These are phyloP conservation scores for Bactericera cockerelli DNA, from an alignment of 1,140 invertebrate species.

Conservation along the genomic window DNA sequence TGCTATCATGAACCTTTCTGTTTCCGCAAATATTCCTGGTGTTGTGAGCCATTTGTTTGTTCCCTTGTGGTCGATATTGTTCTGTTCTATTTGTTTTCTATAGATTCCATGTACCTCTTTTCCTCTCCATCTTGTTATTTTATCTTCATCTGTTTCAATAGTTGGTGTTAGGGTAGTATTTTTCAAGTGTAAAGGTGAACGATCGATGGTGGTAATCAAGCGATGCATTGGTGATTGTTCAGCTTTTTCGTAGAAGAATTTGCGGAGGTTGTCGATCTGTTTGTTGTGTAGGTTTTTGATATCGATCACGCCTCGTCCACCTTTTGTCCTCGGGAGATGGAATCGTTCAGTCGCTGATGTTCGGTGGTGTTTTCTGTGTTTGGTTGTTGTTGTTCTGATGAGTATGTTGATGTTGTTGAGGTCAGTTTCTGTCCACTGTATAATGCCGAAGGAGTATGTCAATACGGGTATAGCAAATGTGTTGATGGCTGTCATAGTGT, in stretches of 20 bases:
- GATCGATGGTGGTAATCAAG: background rate
- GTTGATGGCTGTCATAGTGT: background rate
- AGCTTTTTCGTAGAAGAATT: background rate
- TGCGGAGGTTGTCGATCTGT: background rate
- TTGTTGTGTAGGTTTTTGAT: background rate
- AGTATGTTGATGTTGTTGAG: background rate
- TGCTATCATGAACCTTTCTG: too few species aligned
- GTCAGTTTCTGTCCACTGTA: background rate
- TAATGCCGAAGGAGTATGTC: background rate
- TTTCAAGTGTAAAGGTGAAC: slow-evolving; percentile 1
- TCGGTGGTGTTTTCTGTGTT: background rate
- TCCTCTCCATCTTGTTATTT: background rate
- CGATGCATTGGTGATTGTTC: background rate
- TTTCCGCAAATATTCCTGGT: slow-evolving; percentile 15
- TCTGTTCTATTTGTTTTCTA: background rate
- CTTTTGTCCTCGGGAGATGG: background rate
- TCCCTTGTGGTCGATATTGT: slow-evolving; percentile 17
- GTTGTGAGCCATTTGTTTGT: slow-evolving; percentile 22
- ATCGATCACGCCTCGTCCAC: background rate
- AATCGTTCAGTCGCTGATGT: background rate
- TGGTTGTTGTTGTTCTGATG: background rate
- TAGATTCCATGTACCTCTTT: background rate
- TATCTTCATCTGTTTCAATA: background rate
- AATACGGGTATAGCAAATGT: background rate
- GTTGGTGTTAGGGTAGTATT: background rate